Evolutionary conservation across 1,140 invertebrate genomes (phyloP).

Genomic region (Trichoplusia ni): DNA sequence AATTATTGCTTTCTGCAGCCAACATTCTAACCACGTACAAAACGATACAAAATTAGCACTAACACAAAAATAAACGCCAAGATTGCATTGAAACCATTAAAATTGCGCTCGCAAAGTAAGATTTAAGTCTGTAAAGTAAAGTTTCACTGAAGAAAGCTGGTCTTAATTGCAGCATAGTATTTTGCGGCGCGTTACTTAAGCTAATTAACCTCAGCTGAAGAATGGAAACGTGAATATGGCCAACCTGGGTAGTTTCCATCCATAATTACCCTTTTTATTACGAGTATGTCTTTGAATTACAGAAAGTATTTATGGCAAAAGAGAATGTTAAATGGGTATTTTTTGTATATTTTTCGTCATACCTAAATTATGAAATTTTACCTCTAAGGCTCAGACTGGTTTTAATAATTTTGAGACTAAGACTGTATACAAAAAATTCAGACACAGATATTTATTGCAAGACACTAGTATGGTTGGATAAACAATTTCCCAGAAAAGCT

Average conservation of each 20-base stretch:
- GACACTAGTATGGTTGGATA: no score
- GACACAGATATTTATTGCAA: no score
- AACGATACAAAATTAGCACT: constrained; percentile 24
- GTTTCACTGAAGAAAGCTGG: constrained; percentile 41
- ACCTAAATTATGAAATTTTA: no score
- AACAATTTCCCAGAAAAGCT: no score
- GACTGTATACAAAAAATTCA: no score
- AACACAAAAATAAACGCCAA: constrained; percentile 17
- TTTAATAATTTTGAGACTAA: no score
- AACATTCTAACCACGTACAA: not conserved
- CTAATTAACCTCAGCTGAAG: constrained; percentile 47
- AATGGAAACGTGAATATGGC: constrained; percentile 40
- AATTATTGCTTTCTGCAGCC: not conserved
- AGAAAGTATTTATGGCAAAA: not conserved
- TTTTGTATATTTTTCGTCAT: no score
- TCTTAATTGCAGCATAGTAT: constrained; percentile 48
- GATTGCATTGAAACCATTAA: constrained; percentile 31
- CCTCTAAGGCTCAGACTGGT: no score
- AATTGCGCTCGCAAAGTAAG: constrained; percentile 39
- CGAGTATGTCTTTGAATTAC: not conserved
- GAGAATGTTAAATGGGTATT: no score
- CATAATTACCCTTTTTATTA: constrained; percentile 20
- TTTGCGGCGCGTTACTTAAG: constrained; percentile 46
- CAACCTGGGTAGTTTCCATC: constrained; percentile 21
- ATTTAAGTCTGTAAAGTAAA: constrained; percentile 38